phyloP scores from a whole-genome alignment of 2,888 invertebrate genomes.

The Linnaemya tessellans region DNA sequence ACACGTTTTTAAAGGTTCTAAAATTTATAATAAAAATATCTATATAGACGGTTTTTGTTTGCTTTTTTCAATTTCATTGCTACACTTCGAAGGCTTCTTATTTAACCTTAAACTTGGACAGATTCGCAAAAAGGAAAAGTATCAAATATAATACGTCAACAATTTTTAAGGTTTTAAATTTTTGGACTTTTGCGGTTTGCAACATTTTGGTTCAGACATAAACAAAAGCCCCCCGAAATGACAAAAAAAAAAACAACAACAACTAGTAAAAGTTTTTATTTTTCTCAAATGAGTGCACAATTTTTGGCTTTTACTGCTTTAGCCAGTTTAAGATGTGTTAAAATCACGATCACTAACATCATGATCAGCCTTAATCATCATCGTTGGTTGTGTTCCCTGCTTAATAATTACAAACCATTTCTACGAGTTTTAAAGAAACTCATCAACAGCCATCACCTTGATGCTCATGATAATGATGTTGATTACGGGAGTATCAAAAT shows the following conservation, averaged over 20 bases:
- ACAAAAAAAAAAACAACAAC: no score
- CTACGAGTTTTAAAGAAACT: constrained; percentile 9
- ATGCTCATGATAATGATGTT: constrained; percentile 65
- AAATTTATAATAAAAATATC: constrained; percentile 71
- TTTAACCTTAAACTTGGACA: constrained; percentile 72
- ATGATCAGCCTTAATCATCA: constrained; percentile 56
- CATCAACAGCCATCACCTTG: constrained; percentile 58
- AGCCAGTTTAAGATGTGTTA: constrained; percentile 54
- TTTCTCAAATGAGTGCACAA: constrained; percentile 66
- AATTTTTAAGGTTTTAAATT: constrained; percentile 64
- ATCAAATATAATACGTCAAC: constrained; percentile 67
- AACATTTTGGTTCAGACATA: constrained; percentile 41
- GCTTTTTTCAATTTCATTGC: constrained; percentile 30
- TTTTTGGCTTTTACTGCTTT: constrained; percentile 41
- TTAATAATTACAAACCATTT: constrained; percentile 26
- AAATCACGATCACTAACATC: constrained; percentile 68
- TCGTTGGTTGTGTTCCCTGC: constrained; percentile 17
- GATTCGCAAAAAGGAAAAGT: constrained; percentile 50
- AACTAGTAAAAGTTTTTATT: constrained; percentile 41
- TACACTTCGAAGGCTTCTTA: constrained; percentile 71
- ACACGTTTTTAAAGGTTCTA: constrained; percentile 72
- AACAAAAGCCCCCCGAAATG: constrained; percentile 21
- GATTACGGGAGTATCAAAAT: constrained; percentile 51
- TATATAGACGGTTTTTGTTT: constrained; percentile 12
- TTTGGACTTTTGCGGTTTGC: constrained; percentile 65